Percentiles rank a stretch among this genome's conserved stretches.
These are phyloP conservation scores for Erynnis tages DNA, from an alignment of 2,888 invertebrate genomes.

Conservation along the genomic window DNA sequence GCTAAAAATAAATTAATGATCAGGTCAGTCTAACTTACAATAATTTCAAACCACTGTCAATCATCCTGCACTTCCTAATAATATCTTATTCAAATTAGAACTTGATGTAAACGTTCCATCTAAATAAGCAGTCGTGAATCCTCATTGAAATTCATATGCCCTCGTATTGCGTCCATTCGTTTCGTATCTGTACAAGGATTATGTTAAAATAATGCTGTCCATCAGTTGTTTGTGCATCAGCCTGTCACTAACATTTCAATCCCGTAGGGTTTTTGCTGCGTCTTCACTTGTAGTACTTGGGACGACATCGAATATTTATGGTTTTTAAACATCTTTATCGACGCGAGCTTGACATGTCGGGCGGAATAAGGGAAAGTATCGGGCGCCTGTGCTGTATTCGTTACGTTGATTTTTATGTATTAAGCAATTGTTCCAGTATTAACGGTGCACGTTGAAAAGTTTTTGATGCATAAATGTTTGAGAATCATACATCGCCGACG, in stretches of 20 bases:
- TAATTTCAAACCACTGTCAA: constrained; percentile 16
- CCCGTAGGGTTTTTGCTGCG: constrained; percentile 68
- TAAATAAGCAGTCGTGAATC: constrained; percentile 65
- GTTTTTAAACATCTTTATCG: constrained; percentile 77
- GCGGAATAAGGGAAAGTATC: constrained; percentile 58
- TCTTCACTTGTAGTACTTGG: constrained; percentile 60
- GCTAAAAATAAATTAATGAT: no score
- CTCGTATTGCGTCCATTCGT: constrained; percentile 72
- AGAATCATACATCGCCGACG: neutral
- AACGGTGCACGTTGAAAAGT: constrained; percentile 4
- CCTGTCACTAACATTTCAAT: constrained; percentile 80
- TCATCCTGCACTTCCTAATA: constrained; percentile 43
- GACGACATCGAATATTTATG: constrained; percentile 74
- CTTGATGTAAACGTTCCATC: constrained; percentile 64
- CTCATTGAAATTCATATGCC: constrained; percentile 75
- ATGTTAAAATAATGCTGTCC: constrained; percentile 78
- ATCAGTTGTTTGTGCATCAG: constrained; percentile 76
- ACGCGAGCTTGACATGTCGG: constrained; percentile 67
- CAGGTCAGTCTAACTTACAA: neutral
- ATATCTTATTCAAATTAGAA: constrained; percentile 57
- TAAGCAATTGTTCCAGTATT: constrained; percentile 25
- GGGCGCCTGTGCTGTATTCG: constrained; percentile 51
- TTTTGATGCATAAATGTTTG: constrained; percentile 9
- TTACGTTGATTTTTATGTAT: constrained; percentile 42
- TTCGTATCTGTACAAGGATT: constrained; percentile 74